Evolutionary conservation across 2,113 vertebrate genomes (phyloP).

Genomic region (Myrmecobius fasciatus): DNA sequence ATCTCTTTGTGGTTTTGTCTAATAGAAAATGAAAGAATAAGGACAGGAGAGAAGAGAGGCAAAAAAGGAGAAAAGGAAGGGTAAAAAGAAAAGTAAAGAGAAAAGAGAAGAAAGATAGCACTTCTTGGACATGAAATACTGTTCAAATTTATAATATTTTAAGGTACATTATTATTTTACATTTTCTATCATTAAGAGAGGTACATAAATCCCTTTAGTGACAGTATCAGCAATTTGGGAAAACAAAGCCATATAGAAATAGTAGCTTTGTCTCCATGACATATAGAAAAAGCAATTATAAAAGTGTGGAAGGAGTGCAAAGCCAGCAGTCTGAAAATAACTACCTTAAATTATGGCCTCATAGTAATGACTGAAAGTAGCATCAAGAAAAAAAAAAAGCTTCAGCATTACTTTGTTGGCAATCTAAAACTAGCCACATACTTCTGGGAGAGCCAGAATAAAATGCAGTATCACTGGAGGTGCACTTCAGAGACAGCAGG

Average conservation of each 20-base stretch:
- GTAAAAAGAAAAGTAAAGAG: not conserved
- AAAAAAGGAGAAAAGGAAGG: constrained; percentile 1
- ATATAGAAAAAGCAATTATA: not conserved
- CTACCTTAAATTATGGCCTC: not conserved
- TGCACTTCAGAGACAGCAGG: not conserved
- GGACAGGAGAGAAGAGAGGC: not conserved
- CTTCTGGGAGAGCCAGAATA: not conserved
- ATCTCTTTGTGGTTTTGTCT: not conserved
- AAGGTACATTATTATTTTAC: not conserved
- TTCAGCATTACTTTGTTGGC: not conserved
- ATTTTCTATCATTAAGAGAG: not conserved
- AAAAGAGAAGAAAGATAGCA: not conserved
- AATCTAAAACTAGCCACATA: not conserved
- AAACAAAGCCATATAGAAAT: not conserved
- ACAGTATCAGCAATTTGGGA: not conserved
- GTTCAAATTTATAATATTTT: constrained; percentile 45
- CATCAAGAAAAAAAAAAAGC: not conserved
- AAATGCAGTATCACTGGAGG: not conserved
- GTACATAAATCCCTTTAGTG: not conserved
- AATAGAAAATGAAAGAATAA: not conserved
- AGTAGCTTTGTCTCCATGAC: not conserved
- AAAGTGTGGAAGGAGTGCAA: not conserved
- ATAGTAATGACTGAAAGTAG: not conserved
- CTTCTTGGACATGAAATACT: not conserved
- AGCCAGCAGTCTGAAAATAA: not conserved